These are phyloP conservation scores for Poeciliopsis occidentalis DNA, from an alignment of 2,113 vertebrate genomes.

Conservation along the genomic window DNA sequence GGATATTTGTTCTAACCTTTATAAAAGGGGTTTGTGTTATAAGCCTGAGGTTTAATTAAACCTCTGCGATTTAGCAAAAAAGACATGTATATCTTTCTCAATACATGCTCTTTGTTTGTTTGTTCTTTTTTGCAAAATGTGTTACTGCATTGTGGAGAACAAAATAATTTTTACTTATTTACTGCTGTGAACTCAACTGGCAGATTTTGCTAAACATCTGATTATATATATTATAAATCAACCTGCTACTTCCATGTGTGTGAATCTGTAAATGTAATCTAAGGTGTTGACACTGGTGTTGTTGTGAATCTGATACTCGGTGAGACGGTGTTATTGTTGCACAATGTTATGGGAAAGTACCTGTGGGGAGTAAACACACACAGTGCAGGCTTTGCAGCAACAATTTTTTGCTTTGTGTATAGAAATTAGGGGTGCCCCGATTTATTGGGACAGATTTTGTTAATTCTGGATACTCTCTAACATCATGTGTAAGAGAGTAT, in stretches of 20 bases:
- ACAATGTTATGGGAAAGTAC: neutral
- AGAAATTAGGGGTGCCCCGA: too few relatives aligned
- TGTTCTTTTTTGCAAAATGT: neutral
- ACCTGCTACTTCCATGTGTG: neutral
- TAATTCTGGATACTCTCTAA: too few relatives aligned
- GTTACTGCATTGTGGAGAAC: neutral
- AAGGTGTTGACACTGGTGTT: neutral
- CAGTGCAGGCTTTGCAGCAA: neutral
- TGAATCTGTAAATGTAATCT: neutral
- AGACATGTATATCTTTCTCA: neutral
- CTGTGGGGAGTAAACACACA: neutral
- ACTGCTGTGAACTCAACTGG: neutral
- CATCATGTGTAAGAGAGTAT: too few relatives aligned
- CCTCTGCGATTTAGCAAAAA: neutral
- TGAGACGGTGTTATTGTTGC: neutral
- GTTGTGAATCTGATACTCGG: neutral
- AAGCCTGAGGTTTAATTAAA: neutral
- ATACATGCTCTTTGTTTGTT: neutral
- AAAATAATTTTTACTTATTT: too few relatives aligned
- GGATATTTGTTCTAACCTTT: neutral
- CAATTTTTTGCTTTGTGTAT: neutral
- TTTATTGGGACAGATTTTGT: too few relatives aligned
- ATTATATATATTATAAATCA: neutral
- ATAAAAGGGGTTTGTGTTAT: too few relatives aligned
- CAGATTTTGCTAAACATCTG: neutral